Conservation (phyloP, 2,113 vertebrate species). For the Stigmatopora argus region DNA sequence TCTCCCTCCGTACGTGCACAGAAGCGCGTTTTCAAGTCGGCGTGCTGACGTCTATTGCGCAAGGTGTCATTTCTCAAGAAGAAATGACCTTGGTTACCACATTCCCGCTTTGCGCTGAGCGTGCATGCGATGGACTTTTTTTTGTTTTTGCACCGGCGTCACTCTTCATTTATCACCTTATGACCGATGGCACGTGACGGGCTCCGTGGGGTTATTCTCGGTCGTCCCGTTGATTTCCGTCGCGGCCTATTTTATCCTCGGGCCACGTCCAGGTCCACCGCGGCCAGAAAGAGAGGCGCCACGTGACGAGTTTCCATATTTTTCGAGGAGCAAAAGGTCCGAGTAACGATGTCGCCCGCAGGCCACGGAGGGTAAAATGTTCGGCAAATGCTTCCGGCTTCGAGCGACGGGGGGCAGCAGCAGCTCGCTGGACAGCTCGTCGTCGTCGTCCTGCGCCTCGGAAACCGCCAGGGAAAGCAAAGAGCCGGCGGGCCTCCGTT, state of each 20-base stretch:
- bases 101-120: too few species aligned
- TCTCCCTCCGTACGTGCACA: slow-evolving; percentile 1
- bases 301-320: too few species aligned
- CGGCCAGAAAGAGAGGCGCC: too few species aligned
- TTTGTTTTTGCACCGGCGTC: too few species aligned
- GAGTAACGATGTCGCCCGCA: slow-evolving; percentile 42
- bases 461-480: slow-evolving; percentile 71
- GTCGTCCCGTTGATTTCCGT: neutral
- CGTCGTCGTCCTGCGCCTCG: slow-evolving; percentile 82
- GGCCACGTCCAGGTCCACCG: too few species aligned
- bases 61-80: neutral
- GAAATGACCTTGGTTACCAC: neutral
- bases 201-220: neutral
- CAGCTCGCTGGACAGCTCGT: slow-evolving; percentile 90
- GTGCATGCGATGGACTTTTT: neutral
- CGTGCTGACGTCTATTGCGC: neutral
- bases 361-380: slow-evolving; percentile 84
- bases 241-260: neutral
- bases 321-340: too few species aligned
- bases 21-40: neutral
- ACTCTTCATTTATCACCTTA: too few species aligned
- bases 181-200: too few species aligned
- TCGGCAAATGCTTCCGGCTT: slow-evolving; percentile 90
- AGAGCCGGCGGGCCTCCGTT: slow-evolving; percentile 84
- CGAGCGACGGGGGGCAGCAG: slow-evolving; percentile 89